Conservation (phyloP, 1,140 invertebrate genomes). For the Dysdera silvatica region DNA sequence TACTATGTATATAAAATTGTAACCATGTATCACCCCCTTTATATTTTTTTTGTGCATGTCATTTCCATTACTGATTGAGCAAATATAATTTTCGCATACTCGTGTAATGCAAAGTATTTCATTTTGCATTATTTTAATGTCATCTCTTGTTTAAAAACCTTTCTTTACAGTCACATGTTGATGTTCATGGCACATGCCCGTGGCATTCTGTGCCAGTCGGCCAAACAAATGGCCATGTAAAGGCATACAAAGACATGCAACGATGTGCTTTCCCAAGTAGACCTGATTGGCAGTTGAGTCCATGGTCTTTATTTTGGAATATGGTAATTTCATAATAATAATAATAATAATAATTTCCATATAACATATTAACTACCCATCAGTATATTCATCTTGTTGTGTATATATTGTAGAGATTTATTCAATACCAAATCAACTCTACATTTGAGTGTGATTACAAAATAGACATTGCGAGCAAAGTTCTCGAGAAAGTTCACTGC, state of each 20-base stretch:
- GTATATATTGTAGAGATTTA: constrained; percentile 25
- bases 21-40: no score
- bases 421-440: constrained; percentile 24
- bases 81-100: no score
- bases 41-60: no score
- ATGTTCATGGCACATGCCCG: constrained; percentile 29
- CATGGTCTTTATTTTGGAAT: constrained; percentile 24
- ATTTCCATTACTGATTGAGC: no score
- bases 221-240: neutral
- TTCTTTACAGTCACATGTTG: constrained; percentile 10
- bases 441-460: constrained; percentile 15
- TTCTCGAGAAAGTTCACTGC: constrained; percentile 9
- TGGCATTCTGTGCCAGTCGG: neutral
- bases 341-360: neutral
- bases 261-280: constrained; percentile 15
- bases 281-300: constrained; percentile 21
- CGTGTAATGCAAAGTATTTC: neutral
- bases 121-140: neutral
- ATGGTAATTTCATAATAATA: constrained; percentile 17
- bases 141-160: constrained; percentile 3
- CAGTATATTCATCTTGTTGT: neutral
- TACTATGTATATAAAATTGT: no score
- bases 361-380: neutral
- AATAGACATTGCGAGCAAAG: neutral
- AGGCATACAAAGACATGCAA: constrained; percentile 7